Percentiles rank a stretch among this genome's conserved stretches.
These are phyloP conservation scores for Chrysogorgia sp. DNA, from an alignment of 92 coral and sea anemone genomes.

Conservation along the genomic window DNA sequence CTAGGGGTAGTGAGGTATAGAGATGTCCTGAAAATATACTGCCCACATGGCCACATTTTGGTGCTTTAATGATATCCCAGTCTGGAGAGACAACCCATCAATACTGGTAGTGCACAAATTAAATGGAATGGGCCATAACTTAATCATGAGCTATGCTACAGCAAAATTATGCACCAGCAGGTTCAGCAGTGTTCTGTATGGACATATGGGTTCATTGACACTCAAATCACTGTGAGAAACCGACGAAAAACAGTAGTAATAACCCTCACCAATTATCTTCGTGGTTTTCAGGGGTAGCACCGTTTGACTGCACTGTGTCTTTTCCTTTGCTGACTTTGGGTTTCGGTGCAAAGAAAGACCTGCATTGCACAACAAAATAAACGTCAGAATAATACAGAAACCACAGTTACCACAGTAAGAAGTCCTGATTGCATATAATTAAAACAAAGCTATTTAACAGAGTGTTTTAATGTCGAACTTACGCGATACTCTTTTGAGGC, in stretches of 20 bases:
- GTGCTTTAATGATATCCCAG: no score
- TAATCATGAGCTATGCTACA: no score
- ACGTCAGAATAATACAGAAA: neutral
- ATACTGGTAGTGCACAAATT: no score
- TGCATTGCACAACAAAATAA: constrained; percentile 10
- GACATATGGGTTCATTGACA: no score
- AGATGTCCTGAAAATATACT: no score
- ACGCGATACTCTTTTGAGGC: constrained; percentile 87
- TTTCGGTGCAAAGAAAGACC: constrained; percentile 71
- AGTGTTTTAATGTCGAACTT: constrained; percentile 41
- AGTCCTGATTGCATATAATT: neutral
- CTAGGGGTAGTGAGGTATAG: no score
- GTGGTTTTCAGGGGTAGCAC: neutral
- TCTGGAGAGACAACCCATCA: no score
- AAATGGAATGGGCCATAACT: no score
- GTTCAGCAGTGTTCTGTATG: no score
- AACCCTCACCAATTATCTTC: neutral
- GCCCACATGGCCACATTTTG: no score
- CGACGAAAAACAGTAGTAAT: neutral
- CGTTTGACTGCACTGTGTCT: constrained; percentile 25
- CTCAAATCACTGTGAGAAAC: neutral
- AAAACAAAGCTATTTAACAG: neutral
- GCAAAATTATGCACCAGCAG: no score
- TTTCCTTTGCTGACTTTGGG: no score
- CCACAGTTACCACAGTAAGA: neutral